Evolutionary conservation across 2,888 invertebrate genomes (phyloP).

Genomic region (Kryphioiulus occultus): DNA sequence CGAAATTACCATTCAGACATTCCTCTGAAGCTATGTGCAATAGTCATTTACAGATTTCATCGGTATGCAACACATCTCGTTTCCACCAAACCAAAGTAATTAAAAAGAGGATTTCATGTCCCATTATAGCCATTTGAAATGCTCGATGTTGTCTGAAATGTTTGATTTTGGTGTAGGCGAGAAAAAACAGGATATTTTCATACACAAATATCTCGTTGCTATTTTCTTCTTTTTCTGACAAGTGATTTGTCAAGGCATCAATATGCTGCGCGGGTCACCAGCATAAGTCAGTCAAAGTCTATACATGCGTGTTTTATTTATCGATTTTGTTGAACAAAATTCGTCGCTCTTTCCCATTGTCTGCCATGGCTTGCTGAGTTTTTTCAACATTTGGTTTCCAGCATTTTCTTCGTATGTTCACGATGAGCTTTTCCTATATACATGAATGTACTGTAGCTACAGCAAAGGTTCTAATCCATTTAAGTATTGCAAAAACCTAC

Average conservation of each 20-base stretch:
- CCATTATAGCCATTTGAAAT: neutral
- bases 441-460: neutral
- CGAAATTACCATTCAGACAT: too few species aligned
- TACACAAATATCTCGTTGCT: neutral
- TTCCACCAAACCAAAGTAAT: neutral
- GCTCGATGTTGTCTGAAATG: neutral
- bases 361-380: neutral
- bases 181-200: neutral
- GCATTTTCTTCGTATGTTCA: neutral
- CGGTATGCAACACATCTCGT: too few species aligned
- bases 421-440: neutral
- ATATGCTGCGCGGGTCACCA: neutral
- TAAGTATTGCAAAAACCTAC: neutral
- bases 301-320: neutral
- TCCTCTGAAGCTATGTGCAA: too few species aligned
- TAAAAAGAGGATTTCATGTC: neutral
- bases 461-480: neutral
- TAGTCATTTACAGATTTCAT: too few species aligned
- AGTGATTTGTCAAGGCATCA: conserved; percentile 30
- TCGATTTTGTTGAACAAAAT: neutral
- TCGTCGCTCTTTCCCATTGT: neutral
- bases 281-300: conserved; percentile 31
- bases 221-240: neutral
- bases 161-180: neutral
- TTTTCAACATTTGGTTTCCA: neutral